Base-by-base conservation (phyloP, 2,113 vertebrate species). In the Eulacestoma nigropectus region DNA sequence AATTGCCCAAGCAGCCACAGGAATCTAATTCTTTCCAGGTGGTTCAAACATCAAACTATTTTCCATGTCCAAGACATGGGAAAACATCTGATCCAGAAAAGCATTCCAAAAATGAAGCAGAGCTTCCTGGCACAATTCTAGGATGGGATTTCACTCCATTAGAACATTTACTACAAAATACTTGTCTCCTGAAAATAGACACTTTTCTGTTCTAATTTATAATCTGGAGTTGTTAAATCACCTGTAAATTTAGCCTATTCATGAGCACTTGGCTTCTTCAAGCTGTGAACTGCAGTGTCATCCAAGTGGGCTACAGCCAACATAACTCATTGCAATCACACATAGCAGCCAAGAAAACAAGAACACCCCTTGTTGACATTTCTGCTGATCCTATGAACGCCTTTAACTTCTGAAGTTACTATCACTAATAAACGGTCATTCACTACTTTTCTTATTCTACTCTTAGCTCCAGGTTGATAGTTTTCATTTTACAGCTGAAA, bases 261-360 rank as follows among this genome's bases (percentile, higher is more conserved):
- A 53, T 23, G 60, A 91, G 72, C 73, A 83, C 72, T 94, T 92
- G 88, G 65, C 83, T 94, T 89, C 62, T 70, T 88, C 90, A 95
- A 94, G 93, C 93, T 96, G 93, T 88, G 93, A 96, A 91, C 18
- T 86, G 63, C 90, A 83, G 78, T 63, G 68, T 64, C 72, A 94
- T 95, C 93, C 95, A 96, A 95, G 88, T 75, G 68, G 44, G 90
- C 55, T 60, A 74, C 6, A 77, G 95, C 93, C 95, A 96, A 76
- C 87, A 67, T n/a, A 91, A 84, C 37, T 84, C 80, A 85, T 0
- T 87, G 78, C 65, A 56, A 50, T 74, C 70, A 80, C 39, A 85
- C 37, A 37, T 2, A 35, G 70, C 52, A 91, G 92, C 84, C 90
- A 95, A 95, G 85, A 85, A 77, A 89, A 74, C 70, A 53, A 57